phyloP scores from a whole-genome alignment of 2,113 vertebrate genomes.

The Alethe castanea region DNA sequence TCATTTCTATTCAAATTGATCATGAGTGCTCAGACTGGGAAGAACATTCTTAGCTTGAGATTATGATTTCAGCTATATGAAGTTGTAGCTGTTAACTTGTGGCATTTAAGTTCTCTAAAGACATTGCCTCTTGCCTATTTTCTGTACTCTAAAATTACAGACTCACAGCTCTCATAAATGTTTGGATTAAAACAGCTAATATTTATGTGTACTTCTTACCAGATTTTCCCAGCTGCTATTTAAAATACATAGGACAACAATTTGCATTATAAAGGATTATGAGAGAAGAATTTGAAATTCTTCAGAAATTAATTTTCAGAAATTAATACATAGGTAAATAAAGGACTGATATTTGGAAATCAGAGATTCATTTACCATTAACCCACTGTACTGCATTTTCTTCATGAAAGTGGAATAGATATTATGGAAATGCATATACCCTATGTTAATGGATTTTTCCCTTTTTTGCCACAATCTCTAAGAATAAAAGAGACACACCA shows the following conservation, averaged over 20 bases:
- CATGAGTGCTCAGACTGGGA: not conserved
- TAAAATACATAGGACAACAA: not conserved
- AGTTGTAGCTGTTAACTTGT: slow-evolving; percentile 8
- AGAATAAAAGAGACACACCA: not conserved
- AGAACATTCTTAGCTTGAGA: not conserved
- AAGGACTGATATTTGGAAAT: not conserved
- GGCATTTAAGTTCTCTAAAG: not conserved
- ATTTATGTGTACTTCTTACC: slow-evolving; percentile 12
- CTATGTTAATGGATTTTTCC: not conserved
- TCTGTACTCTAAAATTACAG: not conserved
- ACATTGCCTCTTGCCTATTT: not conserved
- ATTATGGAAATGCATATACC: not conserved
- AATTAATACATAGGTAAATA: not conserved
- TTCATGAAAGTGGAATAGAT: not conserved
- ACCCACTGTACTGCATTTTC: not conserved
- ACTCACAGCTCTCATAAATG: not conserved
- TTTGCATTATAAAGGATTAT: not conserved
- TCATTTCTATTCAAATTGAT: slow-evolving; percentile 37
- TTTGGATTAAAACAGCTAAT: slow-evolving; percentile 25
- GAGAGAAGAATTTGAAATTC: not conserved
- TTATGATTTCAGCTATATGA: slow-evolving; percentile 16
- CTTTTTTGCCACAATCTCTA: not conserved
- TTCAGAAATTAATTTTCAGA: not conserved
- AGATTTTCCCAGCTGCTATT: not conserved
- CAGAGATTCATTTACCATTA: not conserved